These are phyloP conservation scores for Euclidia mi DNA, from an alignment of 2,888 invertebrate species.

Conservation along the genomic window DNA sequence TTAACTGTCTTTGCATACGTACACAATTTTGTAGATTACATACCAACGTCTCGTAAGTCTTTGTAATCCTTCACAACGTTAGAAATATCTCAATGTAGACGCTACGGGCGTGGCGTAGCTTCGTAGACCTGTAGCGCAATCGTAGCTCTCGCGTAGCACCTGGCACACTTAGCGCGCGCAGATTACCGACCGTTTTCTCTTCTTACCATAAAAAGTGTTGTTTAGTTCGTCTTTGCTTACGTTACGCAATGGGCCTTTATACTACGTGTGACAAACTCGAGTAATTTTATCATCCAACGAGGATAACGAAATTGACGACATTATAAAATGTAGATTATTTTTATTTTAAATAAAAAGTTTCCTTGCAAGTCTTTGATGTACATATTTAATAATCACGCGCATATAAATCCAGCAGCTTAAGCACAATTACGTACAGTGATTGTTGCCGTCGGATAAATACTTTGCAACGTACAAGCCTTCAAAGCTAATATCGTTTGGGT, in stretches of 20 bases:
- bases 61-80: slow-evolving; percentile 12
- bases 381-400: not conserved
- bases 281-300: slow-evolving; percentile 11
- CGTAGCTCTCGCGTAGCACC: slow-evolving; percentile 75
- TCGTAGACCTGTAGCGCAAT: slow-evolving; percentile 59
- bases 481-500: slow-evolving; percentile 60
- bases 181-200: slow-evolving; percentile 69
- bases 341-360: no score
- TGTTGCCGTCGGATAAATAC: slow-evolving; percentile 47
- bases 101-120: slow-evolving; percentile 55
- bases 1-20: not conserved
- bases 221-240: slow-evolving; percentile 47
- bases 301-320: no score
- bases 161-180: slow-evolving; percentile 72
- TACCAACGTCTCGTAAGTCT: slow-evolving; percentile 5
- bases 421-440: not conserved
- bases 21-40: no score
- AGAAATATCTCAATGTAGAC: slow-evolving; percentile 27
- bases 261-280: slow-evolving; percentile 24
- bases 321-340: no score
- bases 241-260: slow-evolving; percentile 37
- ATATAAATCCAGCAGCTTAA: not conserved
- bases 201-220: slow-evolving; percentile 70
- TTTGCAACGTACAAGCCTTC: slow-evolving; percentile 40
- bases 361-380: no score